Evolutionary conservation across 2,888 invertebrate species (phyloP).

Genomic region (Plagodis pulveraria): DNA sequence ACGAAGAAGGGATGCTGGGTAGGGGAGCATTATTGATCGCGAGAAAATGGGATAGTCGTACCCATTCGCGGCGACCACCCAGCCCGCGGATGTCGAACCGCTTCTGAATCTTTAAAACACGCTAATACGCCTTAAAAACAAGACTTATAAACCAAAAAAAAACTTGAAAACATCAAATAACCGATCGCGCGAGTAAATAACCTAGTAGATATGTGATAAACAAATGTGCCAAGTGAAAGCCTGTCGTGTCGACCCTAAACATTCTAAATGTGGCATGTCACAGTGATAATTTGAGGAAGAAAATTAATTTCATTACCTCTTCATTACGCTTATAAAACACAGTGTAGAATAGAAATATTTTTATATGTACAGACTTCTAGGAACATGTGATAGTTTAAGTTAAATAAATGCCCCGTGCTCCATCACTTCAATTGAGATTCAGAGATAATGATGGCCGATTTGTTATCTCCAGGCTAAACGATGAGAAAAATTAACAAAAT

Average conservation of each 20-base stretch:
- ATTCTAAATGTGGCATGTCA: constrained; percentile 48
- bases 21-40: constrained; percentile 85
- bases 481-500: constrained; percentile 68
- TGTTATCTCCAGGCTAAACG: constrained; percentile 65
- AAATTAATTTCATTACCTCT: constrained; percentile 31
- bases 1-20: constrained; percentile 82
- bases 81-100: constrained; percentile 77
- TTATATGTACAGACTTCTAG: constrained; percentile 16
- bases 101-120: constrained; percentile 75
- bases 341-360: constrained; percentile 11
- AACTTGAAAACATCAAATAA: constrained; percentile 21
- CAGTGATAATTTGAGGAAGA: constrained; percentile 37
- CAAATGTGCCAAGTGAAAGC: constrained; percentile 32
- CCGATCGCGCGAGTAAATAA: constrained; percentile 45
- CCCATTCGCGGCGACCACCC: constrained; percentile 80
- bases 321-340: constrained; percentile 16
- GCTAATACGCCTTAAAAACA: constrained; percentile 65
- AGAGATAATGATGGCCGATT: constrained; percentile 65
- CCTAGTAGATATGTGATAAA: constrained; percentile 41
- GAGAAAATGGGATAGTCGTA: constrained; percentile 82
- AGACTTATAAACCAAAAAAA: constrained; percentile 40
- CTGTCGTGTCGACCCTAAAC: constrained; percentile 34
- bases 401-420: constrained; percentile 43
- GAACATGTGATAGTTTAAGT: constrained; percentile 45
- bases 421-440: constrained; percentile 41